These are phyloP conservation scores for Drosophila acutilabella DNA, from an alignment of 2,888 invertebrate genomes.

Conservation along the genomic window DNA sequence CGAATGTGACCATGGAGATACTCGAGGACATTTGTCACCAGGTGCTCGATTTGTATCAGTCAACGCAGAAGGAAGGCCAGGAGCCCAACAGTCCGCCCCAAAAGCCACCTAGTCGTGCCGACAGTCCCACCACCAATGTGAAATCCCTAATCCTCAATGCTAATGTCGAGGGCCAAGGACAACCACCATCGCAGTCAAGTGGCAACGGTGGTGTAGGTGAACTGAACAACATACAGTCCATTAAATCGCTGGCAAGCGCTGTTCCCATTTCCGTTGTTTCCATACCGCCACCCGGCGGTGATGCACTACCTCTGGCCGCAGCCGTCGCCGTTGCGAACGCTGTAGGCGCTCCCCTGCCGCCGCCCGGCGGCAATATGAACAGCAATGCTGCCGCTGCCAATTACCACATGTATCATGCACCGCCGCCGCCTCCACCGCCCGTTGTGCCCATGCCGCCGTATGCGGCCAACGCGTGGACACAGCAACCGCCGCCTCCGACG, in stretches of 20 bases:
- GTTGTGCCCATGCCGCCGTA: conserved; percentile 66
- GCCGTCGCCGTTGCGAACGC: conserved; percentile 9
- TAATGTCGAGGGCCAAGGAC: conserved; percentile 30
- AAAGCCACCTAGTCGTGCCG: conserved; percentile 87
- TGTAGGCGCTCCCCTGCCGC: conserved; percentile 40
- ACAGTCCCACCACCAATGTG: conserved; percentile 86
- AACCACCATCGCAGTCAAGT: conserved; percentile 24
- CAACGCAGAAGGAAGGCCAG: conserved; percentile 88
- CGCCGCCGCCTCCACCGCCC: conserved; percentile 78
- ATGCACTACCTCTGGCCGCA: conserved; percentile 49
- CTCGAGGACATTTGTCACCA: conserved; percentile 99
- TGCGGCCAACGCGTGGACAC: conserved; percentile 56
- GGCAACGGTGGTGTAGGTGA: conserved; percentile 61
- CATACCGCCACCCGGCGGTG: conserved; percentile 34
- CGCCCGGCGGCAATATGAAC: conserved; percentile 40
- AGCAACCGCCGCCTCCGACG: conserved; percentile 58
- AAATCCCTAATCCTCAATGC: conserved; percentile 36
- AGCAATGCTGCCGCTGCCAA: conserved; percentile 51
- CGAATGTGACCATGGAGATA: conserved; percentile 96
- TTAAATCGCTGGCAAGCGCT: conserved; percentile 79
- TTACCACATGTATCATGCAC: conserved; percentile 74
- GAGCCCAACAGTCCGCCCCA: conserved; percentile 86
- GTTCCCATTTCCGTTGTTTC: conserved; percentile 49
- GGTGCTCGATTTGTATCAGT: conserved; percentile 95
- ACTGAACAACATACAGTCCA: conserved; percentile 79